Base-by-base conservation (phyloP, 2,888 invertebrate species). In the Philonicus albiceps region DNA sequence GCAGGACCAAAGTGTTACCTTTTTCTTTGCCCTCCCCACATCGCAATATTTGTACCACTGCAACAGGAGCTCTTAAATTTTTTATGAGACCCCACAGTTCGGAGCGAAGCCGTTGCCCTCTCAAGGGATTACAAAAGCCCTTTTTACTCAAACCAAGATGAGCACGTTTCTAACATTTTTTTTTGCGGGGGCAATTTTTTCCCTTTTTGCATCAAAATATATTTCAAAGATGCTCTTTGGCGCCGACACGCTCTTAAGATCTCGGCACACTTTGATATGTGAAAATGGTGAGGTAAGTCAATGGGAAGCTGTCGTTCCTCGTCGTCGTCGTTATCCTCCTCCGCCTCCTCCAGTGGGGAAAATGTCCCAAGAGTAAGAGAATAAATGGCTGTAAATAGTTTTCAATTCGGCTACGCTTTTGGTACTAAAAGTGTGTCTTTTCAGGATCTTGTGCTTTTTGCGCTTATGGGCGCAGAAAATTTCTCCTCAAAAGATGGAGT, bases 341-440 rank as follows among this genome's bases (percentile, higher is more conserved):
- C 5, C 43, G n/a, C n/a, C n/a, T n/a, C n/a, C 11, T 37, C 11
- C 11, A 78, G 76, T 13, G 22, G 49, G 31, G 30, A 78, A 78
- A 78, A 43, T 49, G n/a, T 53, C 49, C 78, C 22, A 27, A 16
- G 53, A 11, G 49, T 49, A 13, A 78, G 43, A 31, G 49, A 49
- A 78, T 78, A 78, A 78, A 78, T 78, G 78, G 78, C 27, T 49
- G 49, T 78, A 78, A 78, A 49, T 78, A 78, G 49, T 78, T 78
- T 78, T 78, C 49, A 78, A 78, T 78, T 49, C 40, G 5, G 49
- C 49, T 27, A 11, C 13, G 64, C 64, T 78, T 64, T 64, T 49
- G 30, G 53, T 13, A 6, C 49, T n/a, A n/a, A 49, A 64, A 64
- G 64, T 64, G 64, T 27, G 22, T 8, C 64, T 64, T 64, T 64